These are phyloP conservation scores for Zaprionus vittiger DNA, from an alignment of 1,140 invertebrate genomes.

Conservation along the genomic window DNA sequence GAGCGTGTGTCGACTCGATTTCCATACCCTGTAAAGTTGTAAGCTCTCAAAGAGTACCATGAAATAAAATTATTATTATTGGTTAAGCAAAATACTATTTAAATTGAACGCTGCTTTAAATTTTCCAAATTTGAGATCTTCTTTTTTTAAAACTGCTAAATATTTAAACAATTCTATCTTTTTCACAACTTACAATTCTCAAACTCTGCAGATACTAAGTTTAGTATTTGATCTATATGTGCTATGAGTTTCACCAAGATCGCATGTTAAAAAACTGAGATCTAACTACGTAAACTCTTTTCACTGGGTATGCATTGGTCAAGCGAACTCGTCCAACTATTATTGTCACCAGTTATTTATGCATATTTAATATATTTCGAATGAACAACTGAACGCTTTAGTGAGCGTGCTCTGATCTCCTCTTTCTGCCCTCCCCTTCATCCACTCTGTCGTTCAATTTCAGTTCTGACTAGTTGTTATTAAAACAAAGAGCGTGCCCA, in stretches of 20 bases:
- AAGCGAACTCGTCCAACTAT: background rate
- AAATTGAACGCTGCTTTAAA: background rate
- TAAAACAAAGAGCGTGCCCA: conserved; percentile 76
- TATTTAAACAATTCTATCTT: background rate
- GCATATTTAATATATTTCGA: conserved; percentile 74
- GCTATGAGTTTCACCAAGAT: background rate
- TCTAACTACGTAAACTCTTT: background rate
- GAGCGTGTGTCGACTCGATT: conserved; percentile 57
- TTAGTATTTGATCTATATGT: background rate
- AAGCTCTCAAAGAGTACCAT: background rate
- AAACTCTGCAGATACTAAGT: background rate
- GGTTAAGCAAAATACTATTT: background rate
- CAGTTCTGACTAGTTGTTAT: conserved; percentile 62
- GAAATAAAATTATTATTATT: background rate
- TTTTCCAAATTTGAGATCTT: background rate
- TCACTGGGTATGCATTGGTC: background rate
- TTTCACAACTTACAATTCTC: background rate
- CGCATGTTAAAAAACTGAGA: background rate
- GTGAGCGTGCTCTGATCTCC: conserved; percentile 8
- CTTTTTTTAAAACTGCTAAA: background rate
- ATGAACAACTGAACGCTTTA: conserved; percentile 43
- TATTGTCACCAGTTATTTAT: conserved; percentile 63
- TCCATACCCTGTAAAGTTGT: background rate
- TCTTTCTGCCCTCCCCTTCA: background rate
- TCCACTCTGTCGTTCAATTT: conserved; percentile 9